Conservation (phyloP, 37 sponge, comb jelly and placozoan species). For the Lycopodina hypogea region DNA sequence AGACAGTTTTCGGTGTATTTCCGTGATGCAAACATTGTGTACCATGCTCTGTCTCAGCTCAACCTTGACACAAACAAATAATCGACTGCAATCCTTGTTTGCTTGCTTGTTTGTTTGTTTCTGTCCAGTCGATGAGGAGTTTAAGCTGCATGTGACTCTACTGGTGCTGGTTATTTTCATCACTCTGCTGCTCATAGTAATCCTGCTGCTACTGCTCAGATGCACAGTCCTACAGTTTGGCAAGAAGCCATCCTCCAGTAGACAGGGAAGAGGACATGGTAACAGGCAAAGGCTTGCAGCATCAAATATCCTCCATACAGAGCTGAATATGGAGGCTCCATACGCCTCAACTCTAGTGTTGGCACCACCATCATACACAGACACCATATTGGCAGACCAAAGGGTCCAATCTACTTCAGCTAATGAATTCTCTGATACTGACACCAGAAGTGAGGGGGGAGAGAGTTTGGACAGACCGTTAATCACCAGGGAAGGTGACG, state of each 20-base stretch:
- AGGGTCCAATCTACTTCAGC: not conserved
- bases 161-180: not conserved
- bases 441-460: too few relatives aligned
- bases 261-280: not conserved
- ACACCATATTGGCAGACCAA: conserved; percentile 26
- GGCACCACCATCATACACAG: conserved; percentile 20
- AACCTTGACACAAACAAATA: too few relatives aligned
- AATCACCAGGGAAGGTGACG: not conserved
- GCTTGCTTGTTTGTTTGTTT: not conserved
- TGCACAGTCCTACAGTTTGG: conserved; percentile 2
- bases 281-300: not conserved
- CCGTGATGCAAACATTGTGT: too few relatives aligned
- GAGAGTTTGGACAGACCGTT: too few relatives aligned
- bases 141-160: not conserved
- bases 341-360: not conserved
- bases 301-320: not conserved
- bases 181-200: conserved; percentile 1
- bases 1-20: too few relatives aligned
- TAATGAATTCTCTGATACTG: not conserved
- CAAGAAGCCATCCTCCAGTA: not conserved
- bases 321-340: not conserved
- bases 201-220: not conserved
- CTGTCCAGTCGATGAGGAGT: not conserved
- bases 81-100: too few relatives aligned
- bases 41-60: too few relatives aligned